Evolutionary conservation across 2,797 vertebrate genomes (phyloP).

Genomic region (Chiroxiphia lanceolata): DNA sequence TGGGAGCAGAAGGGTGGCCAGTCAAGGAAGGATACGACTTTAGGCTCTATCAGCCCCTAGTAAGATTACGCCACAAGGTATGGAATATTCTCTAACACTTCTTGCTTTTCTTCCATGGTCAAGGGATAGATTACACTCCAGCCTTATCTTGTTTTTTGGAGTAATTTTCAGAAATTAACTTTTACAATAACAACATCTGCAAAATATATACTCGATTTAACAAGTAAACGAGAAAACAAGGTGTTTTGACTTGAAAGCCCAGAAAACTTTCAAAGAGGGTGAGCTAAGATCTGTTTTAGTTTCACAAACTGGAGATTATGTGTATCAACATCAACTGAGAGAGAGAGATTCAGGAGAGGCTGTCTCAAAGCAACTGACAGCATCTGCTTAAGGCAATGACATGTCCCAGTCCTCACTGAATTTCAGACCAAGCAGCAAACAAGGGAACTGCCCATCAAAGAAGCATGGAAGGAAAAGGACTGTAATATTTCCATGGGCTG

Average conservation of each 20-base stretch:
- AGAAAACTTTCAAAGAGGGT: neutral
- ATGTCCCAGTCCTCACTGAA: neutral
- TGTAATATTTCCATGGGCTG: neutral
- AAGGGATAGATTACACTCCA: neutral
- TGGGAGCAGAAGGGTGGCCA: slow-evolving; percentile 80
- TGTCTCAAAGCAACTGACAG: neutral
- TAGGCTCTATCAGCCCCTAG: slow-evolving; percentile 81
- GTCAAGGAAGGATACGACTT: slow-evolving; percentile 79
- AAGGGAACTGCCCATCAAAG: neutral
- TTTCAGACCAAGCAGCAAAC: neutral
- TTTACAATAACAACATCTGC: neutral
- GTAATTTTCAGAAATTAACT: neutral
- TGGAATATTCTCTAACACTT: slow-evolving; percentile 58
- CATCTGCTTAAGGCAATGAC: neutral
- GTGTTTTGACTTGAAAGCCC: neutral
- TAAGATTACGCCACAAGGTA: slow-evolving; percentile 96
- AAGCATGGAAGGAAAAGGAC: neutral
- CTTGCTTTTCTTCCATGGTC: neutral
- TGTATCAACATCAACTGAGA: neutral
- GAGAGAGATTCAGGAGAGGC: neutral
- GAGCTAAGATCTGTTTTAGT: neutral
- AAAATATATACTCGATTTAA: neutral
- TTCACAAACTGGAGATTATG: neutral
- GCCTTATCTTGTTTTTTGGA: neutral
- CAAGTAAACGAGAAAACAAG: neutral